Base-by-base conservation (phyloP, 2,797 vertebrate species). In the Oryzias sinensis region DNA sequence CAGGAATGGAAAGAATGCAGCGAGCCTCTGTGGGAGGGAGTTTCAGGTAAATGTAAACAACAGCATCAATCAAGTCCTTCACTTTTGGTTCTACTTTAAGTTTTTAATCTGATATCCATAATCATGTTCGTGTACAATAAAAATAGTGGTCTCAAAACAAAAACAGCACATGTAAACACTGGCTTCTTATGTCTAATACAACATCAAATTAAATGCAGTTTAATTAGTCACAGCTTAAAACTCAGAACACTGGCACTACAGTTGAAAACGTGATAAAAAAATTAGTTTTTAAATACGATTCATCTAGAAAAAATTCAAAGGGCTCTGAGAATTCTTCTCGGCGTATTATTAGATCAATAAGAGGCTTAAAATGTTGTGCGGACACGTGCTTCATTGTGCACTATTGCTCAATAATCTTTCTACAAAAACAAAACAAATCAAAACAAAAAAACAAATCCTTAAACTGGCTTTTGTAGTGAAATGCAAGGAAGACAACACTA, bases 1-100 rank as follows among this genome's bases (percentile, higher is more conserved):
- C 25, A 62, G 29, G 58, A 83, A 80, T 74, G 71, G 4, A 1
- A 66, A 46, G 55, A 74, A 83, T 70, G 59, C 42, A 47, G 49
- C 13, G 62, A n/a, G 55, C 17, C 0, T 17, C 6, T 45, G 54
- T 40, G 59, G 2, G 45, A 58, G 29, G 6, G n/a, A 51, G 44
- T 67, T 73, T 27, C 49, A 41, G 16, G 13, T 57, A 53, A 65
- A 9, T 11, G 7, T 4, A 18, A 44, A 56, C 55, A 56, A 70
- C 48, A 59, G 40, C 62, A 56, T 44, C 24, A 52, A 66, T 73
- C 59, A 49, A 57, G 53, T 43, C 52, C 18, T 69, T 49, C 49
- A 45, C 20, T 22, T 22, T 22, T 22, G 20, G 20, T 22, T 37
- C 11, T 37, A 37, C 5, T 29, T 29, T 29, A 29, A 29, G 20